Base-by-base conservation (phyloP, 2,113 vertebrate genomes). In the Cebus imitator region DNA sequence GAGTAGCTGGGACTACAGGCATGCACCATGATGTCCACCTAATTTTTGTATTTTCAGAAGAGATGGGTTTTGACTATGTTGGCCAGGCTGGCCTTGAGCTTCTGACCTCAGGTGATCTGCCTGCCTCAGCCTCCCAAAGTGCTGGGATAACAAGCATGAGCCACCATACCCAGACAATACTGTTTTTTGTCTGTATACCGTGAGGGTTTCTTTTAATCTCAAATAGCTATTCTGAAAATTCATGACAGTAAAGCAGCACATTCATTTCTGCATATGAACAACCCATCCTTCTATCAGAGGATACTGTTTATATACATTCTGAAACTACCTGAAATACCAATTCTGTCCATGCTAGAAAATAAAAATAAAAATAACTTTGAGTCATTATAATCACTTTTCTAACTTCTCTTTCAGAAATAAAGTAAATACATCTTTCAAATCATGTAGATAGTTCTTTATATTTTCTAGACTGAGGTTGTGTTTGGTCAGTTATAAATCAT, bases 351-450 rank as follows among this genome's bases (percentile, higher is more conserved):
- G 50, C 8, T 86, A 45, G 16, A 50, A 40, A 18, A 40, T 40
- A 61, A 81, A 89, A 35, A 58, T 20, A n/a, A 50, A 91, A 83
- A 68, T 89, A 5, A 52, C 76, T 79, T 80, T 83, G 11, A 81
- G 4, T 50, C 81, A 9, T 73, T 87, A 57, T 70, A 84, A 75
- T 84, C 7, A 64, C 9, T 82, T 45, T 87, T 93, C 37, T 14
- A 20, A 79, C n/a, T 57, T 93, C 23, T 78, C 64, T 48, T 6
- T 83, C 94, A 18, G 20, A 76, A 32, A 23, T 64, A 61, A 87
- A 86, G 3, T 64, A 96, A 96, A 81, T 52, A 3, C 68, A 21
- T 91, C 27, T 94, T 95, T 73, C 45, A 96, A 83, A 17, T 96
- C 50, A 86, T 21, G 4, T 11, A 61, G 37, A 25, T 86, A 82